phyloP scores from a whole-genome alignment of 2,113 vertebrate genomes.

The Columbina picui region DNA sequence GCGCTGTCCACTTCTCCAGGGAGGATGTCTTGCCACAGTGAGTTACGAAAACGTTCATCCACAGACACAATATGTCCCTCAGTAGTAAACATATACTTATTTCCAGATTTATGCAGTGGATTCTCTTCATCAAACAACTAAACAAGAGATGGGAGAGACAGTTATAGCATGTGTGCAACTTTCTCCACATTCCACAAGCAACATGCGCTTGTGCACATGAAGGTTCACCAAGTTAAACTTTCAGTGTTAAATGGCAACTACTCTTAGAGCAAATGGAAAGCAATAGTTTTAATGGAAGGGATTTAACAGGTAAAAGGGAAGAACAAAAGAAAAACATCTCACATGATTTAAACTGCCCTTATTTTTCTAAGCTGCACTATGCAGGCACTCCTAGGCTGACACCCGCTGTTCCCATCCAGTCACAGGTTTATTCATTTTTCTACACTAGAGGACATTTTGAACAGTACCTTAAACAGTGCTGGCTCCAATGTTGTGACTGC shows the following conservation, averaged over 20 bases:
- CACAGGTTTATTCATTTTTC: neutral
- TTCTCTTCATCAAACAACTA: conserved; percentile 98
- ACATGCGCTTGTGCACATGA: fast-evolving
- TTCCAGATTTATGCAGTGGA: conserved; percentile 91
- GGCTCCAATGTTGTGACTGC: neutral
- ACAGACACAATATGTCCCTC: conserved; percentile 95
- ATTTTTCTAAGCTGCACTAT: neutral
- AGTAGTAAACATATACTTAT: conserved; percentile 95
- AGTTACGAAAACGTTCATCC: conserved; percentile 87
- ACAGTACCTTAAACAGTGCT: neutral
- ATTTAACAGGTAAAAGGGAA: neutral
- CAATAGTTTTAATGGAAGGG: neutral
- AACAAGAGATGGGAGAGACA: neutral
- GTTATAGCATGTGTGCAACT: fast-evolving
- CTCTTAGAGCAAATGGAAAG: neutral
- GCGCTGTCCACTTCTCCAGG: conserved; percentile 62
- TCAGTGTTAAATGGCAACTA: neutral
- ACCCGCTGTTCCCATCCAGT: neutral
- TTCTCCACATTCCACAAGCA: neutral
- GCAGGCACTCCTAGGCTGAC: neutral
- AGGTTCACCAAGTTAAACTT: neutral
- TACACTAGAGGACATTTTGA: neutral
- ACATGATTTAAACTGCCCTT: neutral
- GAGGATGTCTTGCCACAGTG: conserved; percentile 84
- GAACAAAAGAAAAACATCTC: neutral